phyloP scores from a whole-genome alignment of 1,140 invertebrate species.

The Parasteatoda tepidariorum region DNA sequence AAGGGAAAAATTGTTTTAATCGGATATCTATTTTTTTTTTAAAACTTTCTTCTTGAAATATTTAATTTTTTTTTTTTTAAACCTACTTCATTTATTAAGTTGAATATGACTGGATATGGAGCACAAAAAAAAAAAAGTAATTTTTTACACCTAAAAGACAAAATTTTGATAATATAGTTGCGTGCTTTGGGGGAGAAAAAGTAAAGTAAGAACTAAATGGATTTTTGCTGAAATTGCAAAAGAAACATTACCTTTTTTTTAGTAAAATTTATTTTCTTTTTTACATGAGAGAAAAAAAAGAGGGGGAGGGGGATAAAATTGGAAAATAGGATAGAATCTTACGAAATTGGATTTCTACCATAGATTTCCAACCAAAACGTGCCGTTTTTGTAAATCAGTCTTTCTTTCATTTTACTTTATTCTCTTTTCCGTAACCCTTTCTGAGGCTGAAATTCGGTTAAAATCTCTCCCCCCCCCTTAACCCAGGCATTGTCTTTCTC shows the following conservation, averaged over 20 bases:
- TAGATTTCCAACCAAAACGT: constrained; percentile 51
- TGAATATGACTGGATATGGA: background rate
- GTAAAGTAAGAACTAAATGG: constrained; percentile 36
- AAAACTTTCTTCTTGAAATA: background rate
- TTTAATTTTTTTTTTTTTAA: background rate
- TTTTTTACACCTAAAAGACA: background rate
- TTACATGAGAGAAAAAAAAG: constrained; percentile 16
- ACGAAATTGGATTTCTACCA: constrained; percentile 46
- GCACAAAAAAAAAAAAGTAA: background rate
- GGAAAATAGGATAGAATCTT: constrained; percentile 48
- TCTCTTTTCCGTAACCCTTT: background rate
- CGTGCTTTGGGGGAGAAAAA: too few species aligned
- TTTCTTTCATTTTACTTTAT: constrained; percentile 3
- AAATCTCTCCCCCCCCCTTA: background rate
- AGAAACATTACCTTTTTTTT: constrained; percentile 39
- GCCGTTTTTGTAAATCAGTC: constrained; percentile 48
- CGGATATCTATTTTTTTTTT: background rate
- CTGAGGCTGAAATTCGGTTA: constrained; percentile 11
- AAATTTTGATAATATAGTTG: background rate
- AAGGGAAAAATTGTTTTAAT: background rate
- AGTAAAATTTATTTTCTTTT: constrained; percentile 27
- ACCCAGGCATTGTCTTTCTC: constrained; percentile 31
- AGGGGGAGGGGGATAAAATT: background rate
- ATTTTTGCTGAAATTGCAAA: constrained; percentile 43
- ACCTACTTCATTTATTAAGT: too few species aligned